Percentiles rank a stretch among this genome's conserved stretches.
phyloP scores from a whole-genome alignment of 1,140 invertebrate genomes.

The Drosophila rhopaloa region DNA sequence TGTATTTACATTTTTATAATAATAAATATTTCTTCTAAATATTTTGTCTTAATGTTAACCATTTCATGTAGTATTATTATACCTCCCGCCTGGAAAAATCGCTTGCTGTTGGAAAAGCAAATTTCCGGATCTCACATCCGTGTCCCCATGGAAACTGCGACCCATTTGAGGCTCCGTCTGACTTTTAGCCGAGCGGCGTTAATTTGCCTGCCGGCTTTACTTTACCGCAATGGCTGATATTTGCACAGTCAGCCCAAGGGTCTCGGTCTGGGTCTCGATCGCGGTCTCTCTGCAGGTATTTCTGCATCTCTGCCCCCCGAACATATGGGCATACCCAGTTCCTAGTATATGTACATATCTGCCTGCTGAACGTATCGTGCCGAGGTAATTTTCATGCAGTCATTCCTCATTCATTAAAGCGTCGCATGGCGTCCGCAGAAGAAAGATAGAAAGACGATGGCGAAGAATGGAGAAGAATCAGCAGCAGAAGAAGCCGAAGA shows the following conservation, averaged over 20 bases:
- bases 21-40: too few relatives aligned
- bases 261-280: not conserved
- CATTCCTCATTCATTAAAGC: slow-evolving; percentile 74
- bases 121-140: slow-evolving; percentile 13
- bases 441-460: slow-evolving; percentile 18
- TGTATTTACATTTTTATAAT: too few relatives aligned
- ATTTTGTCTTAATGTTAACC: too few relatives aligned
- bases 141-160: slow-evolving; percentile 6
- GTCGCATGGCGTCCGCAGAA: slow-evolving; percentile 16
- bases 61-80: too few relatives aligned
- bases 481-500: slow-evolving; percentile 9
- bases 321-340: not conserved
- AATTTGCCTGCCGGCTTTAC: slow-evolving; percentile 25
- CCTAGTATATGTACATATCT: slow-evolving; percentile 6
- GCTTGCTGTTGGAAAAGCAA: too few relatives aligned
- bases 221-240: slow-evolving; percentile 23
- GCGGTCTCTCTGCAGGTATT: slow-evolving; percentile 8
- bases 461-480: slow-evolving; percentile 18
- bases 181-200: slow-evolving; percentile 32
- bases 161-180: slow-evolving; percentile 13
- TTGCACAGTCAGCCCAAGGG: slow-evolving; percentile 17
- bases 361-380: slow-evolving; percentile 39
- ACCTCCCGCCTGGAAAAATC: too few relatives aligned
- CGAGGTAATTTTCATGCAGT: slow-evolving; percentile 68
- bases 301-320: slow-evolving; percentile 1